Base-by-base conservation (phyloP, 2,888 invertebrate species). In the Brachyopa scutellaris region DNA sequence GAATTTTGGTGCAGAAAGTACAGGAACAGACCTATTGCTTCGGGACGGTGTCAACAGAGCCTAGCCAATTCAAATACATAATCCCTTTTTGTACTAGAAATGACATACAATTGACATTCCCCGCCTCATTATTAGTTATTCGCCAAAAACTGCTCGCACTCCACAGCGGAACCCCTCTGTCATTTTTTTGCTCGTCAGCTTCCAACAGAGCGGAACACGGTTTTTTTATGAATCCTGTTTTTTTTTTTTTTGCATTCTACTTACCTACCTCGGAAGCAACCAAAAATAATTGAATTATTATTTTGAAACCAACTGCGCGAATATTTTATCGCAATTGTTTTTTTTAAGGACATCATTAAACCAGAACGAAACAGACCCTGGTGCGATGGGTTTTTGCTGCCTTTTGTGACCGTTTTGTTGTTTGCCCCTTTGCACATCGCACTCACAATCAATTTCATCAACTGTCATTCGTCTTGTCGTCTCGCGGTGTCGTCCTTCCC, bases 241-340 rank as follows among this genome's bases (percentile, higher is more conserved):
- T 31, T 45, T 26, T 51, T 53, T 17, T 61, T 45, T 38, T 76
- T 53, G 21, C 76, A 57, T 59, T 72, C 72, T 9, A 26, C 49
- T 33, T 59, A 61, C 70, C 64, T 77, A 64, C 82, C 76, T 66
- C 76, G 62, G 76, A 69, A 76, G 80, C 80, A 80, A 70, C 57
- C 76, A 76, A 69, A 77, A 72, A 77, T 82, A 82, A 82, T 77
- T 82, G 77, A 77, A 82, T 82, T 82, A 82, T 82, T n/a, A n/a
- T n/a, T n/a, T n/a, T 82, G 77, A 61, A 82, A 59, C 31, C 82
- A 82, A 82, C 82, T 82, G 82, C 77, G 70, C 77, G 77, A 77
- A 80, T 80, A 79, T 80, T 79, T 79, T 74, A 53, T 55, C 23
- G 38, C 9, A 45, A 53, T 53, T 38, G 66, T 79, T 64, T 47